A percentile compares a stretch with the other conserved stretches of the same genome.
Conservation (phyloP, 2,113 vertebrate species). For the Tyrannus savana region DNA sequence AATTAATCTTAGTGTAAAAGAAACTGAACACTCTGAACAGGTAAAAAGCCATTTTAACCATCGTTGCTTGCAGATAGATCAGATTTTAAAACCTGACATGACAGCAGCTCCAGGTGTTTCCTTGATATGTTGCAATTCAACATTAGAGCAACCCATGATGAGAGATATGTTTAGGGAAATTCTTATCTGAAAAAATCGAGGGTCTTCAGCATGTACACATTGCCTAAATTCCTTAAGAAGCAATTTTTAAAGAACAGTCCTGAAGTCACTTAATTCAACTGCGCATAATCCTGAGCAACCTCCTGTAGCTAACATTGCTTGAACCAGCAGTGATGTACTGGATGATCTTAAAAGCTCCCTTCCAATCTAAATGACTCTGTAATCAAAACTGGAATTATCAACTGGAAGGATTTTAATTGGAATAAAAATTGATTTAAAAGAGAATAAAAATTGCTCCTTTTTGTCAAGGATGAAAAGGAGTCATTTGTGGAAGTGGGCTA, state of each 20-base stretch:
- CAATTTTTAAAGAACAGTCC: background rate
- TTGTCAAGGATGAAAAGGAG: background rate
- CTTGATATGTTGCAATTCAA: background rate
- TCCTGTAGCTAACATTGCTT: background rate
- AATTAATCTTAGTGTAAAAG: background rate
- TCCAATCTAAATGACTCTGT: background rate
- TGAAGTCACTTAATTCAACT: background rate
- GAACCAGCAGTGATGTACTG: background rate
- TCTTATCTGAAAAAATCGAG: background rate
- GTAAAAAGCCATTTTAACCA: background rate
- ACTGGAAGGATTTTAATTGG: background rate
- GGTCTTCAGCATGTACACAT: background rate
- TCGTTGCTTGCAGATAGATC: accelerated
- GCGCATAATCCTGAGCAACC: background rate
- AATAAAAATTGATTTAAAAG: background rate
- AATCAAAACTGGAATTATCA: background rate
- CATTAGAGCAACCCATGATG: background rate
- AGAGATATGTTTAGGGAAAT: background rate
- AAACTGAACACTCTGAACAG: background rate
- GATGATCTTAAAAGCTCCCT: background rate
- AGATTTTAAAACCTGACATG: background rate
- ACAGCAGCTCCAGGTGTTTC: background rate
- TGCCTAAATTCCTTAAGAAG: background rate
- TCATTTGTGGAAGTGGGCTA: background rate
- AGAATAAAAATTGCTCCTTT: background rate